phyloP scores from a whole-genome alignment of 2,888 invertebrate species.

The Hemithea aestivaria region DNA sequence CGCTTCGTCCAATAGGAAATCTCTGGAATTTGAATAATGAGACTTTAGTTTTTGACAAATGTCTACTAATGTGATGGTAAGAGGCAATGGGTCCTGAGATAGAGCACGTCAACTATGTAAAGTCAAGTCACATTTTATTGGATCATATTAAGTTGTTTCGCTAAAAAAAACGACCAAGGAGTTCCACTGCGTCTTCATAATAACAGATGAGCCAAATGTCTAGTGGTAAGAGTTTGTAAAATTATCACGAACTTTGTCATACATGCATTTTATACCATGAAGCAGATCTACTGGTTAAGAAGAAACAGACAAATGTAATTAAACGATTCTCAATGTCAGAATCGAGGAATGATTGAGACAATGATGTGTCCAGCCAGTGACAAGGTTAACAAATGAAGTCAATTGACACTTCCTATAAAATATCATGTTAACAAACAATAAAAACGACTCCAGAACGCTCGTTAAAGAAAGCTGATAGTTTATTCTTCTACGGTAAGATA shows the following conservation, averaged over 20 bases:
- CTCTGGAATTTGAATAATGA: constrained; percentile 76
- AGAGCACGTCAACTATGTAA: no score
- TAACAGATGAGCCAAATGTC: no score
- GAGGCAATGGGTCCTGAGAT: no score
- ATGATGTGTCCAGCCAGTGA: constrained; percentile 10
- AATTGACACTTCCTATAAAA: constrained; percentile 13
- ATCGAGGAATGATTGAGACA: constrained; percentile 11
- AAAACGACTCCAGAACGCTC: neutral
- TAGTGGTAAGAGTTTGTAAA: no score
- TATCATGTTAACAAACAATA: neutral
- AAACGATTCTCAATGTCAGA: constrained; percentile 11
- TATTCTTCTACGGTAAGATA: constrained; percentile 15
- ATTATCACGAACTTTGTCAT: no score
- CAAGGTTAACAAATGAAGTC: constrained; percentile 14
- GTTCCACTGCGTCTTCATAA: no score
- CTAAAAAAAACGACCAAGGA: no score
- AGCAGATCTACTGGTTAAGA: no score
- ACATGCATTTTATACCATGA: no score
- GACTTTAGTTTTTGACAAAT: constrained; percentile 1
- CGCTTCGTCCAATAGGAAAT: constrained; percentile 98
- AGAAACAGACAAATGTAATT: constrained; percentile 8
- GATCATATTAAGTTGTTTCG: no score
- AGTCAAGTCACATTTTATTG: no score
- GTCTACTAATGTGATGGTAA: no score
- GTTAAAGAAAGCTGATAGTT: constrained; percentile 14